Percentiles rank a stretch among this genome's conserved stretches.
Evolutionary conservation across 2,113 vertebrate species (phyloP).

Genomic region (Salvator merianae): DNA sequence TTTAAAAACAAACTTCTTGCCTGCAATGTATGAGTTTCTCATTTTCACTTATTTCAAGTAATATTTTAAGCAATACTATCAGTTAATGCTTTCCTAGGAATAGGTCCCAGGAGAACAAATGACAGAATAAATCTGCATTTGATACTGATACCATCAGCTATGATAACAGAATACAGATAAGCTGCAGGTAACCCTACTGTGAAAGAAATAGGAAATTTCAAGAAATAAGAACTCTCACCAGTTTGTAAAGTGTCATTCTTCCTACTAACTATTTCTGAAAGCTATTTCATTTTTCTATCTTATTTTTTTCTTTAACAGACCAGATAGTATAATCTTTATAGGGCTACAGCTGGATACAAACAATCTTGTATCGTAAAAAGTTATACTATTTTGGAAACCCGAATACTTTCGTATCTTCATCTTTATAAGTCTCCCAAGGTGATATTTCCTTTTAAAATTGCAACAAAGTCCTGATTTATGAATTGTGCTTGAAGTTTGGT

Average conservation of each 20-base stretch:
- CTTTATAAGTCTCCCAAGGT: background rate
- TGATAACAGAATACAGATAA: background rate
- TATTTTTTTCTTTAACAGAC: background rate
- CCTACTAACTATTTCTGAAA: background rate
- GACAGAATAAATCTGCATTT: background rate
- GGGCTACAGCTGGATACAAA: background rate
- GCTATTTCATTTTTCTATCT: background rate
- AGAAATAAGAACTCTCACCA: background rate
- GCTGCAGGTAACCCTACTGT: background rate
- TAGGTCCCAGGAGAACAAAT: background rate
- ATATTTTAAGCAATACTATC: too few relatives aligned
- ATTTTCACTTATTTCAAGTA: too few relatives aligned
- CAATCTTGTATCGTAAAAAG: background rate
- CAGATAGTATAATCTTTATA: background rate
- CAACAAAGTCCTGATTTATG: background rate
- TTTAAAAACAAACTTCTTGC: too few relatives aligned
- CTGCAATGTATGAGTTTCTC: too few relatives aligned
- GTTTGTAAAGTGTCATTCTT: background rate
- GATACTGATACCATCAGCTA: background rate
- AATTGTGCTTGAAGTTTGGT: background rate
- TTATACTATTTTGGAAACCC: conserved; percentile 3
- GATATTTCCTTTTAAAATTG: background rate
- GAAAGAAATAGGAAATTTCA: background rate
- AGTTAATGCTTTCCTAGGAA: background rate
- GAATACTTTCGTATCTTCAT: background rate